These are phyloP conservation scores for Callospermophilus lateralis DNA, from an alignment of 2,113 vertebrate species.

Conservation along the genomic window DNA sequence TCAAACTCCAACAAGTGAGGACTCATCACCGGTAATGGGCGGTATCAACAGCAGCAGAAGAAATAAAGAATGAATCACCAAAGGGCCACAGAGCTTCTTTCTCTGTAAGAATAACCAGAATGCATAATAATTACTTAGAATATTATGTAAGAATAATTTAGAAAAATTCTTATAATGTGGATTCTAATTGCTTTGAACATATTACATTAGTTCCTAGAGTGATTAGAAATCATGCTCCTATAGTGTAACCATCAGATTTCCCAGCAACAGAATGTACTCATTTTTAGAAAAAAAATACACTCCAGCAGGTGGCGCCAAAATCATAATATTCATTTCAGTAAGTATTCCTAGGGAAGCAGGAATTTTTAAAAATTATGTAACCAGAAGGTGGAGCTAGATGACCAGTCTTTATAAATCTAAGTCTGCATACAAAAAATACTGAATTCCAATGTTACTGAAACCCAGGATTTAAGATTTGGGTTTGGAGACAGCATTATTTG, in stretches of 20 bases:
- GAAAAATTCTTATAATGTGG: neutral
- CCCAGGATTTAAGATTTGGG: neutral
- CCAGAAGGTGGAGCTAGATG: constrained; percentile 67
- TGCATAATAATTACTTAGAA: neutral
- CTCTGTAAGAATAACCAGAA: neutral
- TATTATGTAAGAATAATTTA: neutral
- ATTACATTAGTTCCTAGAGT: neutral
- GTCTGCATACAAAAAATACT: neutral
- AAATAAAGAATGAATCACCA: neutral
- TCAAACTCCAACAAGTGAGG: no score
- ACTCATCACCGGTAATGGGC: no score
- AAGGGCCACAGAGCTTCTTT: neutral
- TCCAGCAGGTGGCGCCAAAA: constrained; percentile 70
- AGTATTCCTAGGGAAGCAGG: neutral
- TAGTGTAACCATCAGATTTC: neutral
- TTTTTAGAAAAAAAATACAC: neutral
- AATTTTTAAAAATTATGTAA: neutral
- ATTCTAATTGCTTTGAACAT: neutral
- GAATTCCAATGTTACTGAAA: neutral
- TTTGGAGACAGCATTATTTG: neutral
- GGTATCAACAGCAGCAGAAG: neutral
- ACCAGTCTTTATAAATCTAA: neutral
- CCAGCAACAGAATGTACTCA: neutral
- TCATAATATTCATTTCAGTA: neutral
- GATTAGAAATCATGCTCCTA: neutral